phyloP scores from a whole-genome alignment of 1,140 invertebrate genomes.

The Wasmannia auropunctata region DNA sequence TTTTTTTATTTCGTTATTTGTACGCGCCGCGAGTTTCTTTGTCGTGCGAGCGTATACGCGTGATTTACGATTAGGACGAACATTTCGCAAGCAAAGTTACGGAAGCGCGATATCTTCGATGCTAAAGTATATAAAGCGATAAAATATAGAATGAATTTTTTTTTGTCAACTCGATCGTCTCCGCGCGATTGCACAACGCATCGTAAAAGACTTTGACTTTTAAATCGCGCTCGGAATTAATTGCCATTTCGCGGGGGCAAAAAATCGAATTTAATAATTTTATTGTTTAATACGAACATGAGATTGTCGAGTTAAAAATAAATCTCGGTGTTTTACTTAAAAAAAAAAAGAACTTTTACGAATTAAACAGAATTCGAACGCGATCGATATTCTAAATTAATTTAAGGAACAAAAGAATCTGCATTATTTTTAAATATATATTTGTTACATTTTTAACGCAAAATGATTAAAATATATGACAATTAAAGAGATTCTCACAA shows the following conservation, averaged over 20 bases:
- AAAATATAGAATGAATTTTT: background rate
- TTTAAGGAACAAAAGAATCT: background rate
- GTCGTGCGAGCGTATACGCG: background rate
- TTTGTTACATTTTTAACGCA: background rate
- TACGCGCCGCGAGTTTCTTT: background rate
- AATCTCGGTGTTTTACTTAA: background rate
- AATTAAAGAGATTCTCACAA: background rate
- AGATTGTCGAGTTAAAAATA: background rate
- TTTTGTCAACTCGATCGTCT: background rate
- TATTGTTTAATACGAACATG: background rate
- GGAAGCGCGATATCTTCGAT: background rate
- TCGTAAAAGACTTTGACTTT: background rate
- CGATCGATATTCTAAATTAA: background rate
- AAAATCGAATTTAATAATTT: background rate
- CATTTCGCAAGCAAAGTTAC: constrained; percentile 2
- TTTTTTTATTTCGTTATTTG: background rate
- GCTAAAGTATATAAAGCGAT: no score
- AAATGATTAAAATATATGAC: background rate
- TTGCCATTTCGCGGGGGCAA: background rate
- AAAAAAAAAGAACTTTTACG: no score
- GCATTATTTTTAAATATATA: background rate
- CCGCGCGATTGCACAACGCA: background rate
- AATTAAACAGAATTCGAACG: background rate
- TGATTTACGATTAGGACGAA: background rate
- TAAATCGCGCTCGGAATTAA: background rate